A percentile compares a stretch with the other conserved stretches of the same genome.
Conservation (phyloP, 2,888 invertebrate species). For the Strigamia maritima region DNA sequence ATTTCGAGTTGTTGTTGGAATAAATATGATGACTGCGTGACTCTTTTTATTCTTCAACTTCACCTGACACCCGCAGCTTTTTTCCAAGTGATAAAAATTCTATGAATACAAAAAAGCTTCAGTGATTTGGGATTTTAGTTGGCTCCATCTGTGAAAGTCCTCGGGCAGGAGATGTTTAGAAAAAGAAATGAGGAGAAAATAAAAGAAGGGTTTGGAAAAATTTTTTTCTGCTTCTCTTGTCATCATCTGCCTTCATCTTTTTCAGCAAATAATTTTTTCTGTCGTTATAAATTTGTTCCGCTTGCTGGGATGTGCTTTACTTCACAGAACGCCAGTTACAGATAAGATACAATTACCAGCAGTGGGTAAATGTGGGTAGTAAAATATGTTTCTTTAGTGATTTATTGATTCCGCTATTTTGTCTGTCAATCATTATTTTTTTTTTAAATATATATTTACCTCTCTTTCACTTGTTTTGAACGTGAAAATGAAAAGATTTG, state of each 20-base stretch:
- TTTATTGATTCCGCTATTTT: not conserved
- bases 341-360: not conserved
- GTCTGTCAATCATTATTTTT: not conserved
- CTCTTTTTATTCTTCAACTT: not conserved
- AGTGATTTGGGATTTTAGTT: constrained; percentile 27
- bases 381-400: not conserved
- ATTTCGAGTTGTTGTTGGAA: not conserved
- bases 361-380: not conserved
- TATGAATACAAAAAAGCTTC: constrained; percentile 30
- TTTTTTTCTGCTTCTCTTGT: not conserved
- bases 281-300: constrained; percentile 25
- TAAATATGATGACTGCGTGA: constrained; percentile 23
- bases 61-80: constrained; percentile 20
- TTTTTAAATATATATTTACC: not conserved
- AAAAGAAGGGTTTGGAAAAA: not conserved
- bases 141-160: constrained; percentile 27
- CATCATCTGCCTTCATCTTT: constrained; percentile 20
- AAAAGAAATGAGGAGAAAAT: not conserved
- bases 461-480: not conserved
- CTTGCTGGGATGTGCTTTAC: not conserved
- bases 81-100: constrained; percentile 28
- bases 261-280: not conserved
- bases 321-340: not conserved
- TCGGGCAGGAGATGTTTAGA: constrained; percentile 20
- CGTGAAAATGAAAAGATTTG: not conserved